These are phyloP conservation scores for Agrilus mali DNA, from an alignment of 2,888 invertebrate species.

Conservation along the genomic window DNA sequence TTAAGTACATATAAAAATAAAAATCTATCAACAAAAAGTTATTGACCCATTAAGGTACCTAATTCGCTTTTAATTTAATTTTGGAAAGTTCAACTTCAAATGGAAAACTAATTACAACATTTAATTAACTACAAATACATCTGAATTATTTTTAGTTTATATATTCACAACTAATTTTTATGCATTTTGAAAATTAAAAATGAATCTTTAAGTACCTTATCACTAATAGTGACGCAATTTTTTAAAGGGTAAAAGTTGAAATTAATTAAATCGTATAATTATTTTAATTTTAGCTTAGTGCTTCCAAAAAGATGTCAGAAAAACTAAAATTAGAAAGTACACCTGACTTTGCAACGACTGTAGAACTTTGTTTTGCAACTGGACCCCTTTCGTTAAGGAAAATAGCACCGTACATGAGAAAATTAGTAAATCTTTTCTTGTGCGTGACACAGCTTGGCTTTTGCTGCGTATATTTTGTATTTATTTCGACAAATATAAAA, in stretches of 20 bases:
- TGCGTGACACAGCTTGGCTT: conserved; percentile 96
- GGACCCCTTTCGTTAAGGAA: conserved; percentile 55
- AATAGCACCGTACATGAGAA: conserved; percentile 51
- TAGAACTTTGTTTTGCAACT: conserved; percentile 64
- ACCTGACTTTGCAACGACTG: conserved; percentile 71
- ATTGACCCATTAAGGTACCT: not conserved
- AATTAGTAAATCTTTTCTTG: conserved; percentile 71
- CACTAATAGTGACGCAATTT: too few species aligned
- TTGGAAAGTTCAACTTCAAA: too few species aligned
- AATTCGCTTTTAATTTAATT: not conserved
- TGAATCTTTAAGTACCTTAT: too few species aligned
- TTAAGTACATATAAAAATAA: too few species aligned
- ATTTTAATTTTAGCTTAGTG: conserved; percentile 43
- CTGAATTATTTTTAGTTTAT: too few species aligned
- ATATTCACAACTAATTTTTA: too few species aligned
- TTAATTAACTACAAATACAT: too few species aligned
- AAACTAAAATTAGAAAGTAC: conserved; percentile 42
- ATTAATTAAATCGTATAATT: not conserved
- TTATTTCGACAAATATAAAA: conserved; percentile 76
- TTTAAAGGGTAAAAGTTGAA: too few species aligned
- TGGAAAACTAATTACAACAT: too few species aligned
- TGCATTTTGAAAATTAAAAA: too few species aligned
- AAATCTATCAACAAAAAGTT: too few species aligned
- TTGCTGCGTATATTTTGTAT: conserved; percentile 94
- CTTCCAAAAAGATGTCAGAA: conserved; percentile 53